A percentile compares a stretch with the other conserved stretches of the same genome.
Conservation (phyloP, 2,888 invertebrate species). For the Crematogaster levior region DNA sequence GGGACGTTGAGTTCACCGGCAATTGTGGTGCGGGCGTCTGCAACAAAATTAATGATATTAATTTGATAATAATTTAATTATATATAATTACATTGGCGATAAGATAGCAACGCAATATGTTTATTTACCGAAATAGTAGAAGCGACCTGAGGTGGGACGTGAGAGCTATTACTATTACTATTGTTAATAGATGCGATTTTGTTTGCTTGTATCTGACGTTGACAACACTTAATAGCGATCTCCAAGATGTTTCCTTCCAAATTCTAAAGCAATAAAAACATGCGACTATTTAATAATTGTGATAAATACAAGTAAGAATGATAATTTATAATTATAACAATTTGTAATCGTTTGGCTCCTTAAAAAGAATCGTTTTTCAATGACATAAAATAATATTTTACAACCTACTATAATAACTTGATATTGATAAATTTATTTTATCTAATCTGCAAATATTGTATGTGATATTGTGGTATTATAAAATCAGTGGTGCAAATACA, state of each 20-base stretch:
- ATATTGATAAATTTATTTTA: not conserved
- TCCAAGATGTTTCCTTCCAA: slow-evolving; percentile 90
- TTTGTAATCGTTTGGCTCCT: not conserved
- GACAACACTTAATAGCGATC: slow-evolving; percentile 90
- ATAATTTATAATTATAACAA: not conserved
- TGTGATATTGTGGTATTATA: too few relatives aligned
- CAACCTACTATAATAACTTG: too few relatives aligned
- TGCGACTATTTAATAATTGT: not conserved
- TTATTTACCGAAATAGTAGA: slow-evolving; percentile 75
- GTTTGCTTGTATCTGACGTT: slow-evolving; percentile 88
- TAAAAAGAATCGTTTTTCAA: not conserved
- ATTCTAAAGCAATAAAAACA: too few relatives aligned
- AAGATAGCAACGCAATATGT: not conserved
- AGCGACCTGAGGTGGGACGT: slow-evolving; percentile 64
- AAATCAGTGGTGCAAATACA: not conserved
- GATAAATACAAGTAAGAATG: not conserved
- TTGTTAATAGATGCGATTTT: slow-evolving; percentile 87
- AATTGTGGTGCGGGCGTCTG: slow-evolving; percentile 62
- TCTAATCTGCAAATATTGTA: not conserved
- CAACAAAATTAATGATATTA: not conserved
- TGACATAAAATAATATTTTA: not conserved
- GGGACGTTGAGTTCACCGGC: slow-evolving; percentile 64
- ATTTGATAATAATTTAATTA: not conserved
- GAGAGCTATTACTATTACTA: slow-evolving; percentile 42
- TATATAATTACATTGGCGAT: not conserved